These are phyloP conservation scores for Polyergus mexicanus DNA, from an alignment of 1,140 invertebrate genomes.

Conservation along the genomic window DNA sequence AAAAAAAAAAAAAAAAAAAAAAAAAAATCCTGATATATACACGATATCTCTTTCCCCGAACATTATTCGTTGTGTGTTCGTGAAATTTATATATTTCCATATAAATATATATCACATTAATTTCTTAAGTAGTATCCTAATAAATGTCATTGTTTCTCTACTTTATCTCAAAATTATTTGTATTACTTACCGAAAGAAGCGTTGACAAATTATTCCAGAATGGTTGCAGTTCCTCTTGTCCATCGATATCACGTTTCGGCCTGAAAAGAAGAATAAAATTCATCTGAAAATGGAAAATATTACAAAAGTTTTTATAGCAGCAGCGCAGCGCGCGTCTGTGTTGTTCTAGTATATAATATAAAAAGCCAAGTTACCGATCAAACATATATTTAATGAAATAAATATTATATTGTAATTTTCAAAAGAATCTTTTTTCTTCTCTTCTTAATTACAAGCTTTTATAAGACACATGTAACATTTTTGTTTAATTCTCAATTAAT, in stretches of 20 bases:
- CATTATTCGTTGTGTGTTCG: not conserved
- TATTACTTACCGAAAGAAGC: constrained; percentile 14
- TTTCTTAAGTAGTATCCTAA: not conserved
- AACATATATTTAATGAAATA: too few relatives aligned
- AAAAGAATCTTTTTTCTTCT: too few relatives aligned
- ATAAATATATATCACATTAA: not conserved
- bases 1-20: constrained; percentile 39
- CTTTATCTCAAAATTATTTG: not conserved
- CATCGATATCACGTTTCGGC: not conserved
- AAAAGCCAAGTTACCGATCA: too few relatives aligned
- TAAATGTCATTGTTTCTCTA: not conserved
- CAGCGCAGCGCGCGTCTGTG: too few relatives aligned
- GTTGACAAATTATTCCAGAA: not conserved
- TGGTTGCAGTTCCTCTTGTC: not conserved
- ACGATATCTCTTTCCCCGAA: not conserved
- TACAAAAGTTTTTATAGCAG: too few relatives aligned
- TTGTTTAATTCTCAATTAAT: too few relatives aligned
- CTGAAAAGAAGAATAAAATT: not conserved
- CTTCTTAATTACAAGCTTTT: too few relatives aligned
- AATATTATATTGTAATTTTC: too few relatives aligned
- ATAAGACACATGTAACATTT: too few relatives aligned
- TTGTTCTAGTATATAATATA: too few relatives aligned
- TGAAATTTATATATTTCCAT: not conserved
- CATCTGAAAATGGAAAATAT: not conserved
- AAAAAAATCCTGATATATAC: not conserved